phyloP scores from a whole-genome alignment of 1,140 invertebrate genomes.

The Drosophila arizonae region DNA sequence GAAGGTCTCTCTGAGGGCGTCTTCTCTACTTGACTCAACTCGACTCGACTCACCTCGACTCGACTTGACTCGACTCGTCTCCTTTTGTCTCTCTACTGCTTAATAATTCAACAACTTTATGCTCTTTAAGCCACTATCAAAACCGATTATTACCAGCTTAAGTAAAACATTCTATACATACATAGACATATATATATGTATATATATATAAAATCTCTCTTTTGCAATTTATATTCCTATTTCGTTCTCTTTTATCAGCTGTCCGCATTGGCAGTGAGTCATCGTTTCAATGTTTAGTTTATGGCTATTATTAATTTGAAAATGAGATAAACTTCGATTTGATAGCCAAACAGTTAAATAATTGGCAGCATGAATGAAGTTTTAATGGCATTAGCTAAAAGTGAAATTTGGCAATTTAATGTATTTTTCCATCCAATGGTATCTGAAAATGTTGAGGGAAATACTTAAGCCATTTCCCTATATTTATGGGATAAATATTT shows the following conservation, averaged over 20 bases:
- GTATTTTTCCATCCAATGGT: too few relatives aligned
- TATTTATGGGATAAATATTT: too few relatives aligned
- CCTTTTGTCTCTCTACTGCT: neutral
- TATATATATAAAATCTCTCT: too few relatives aligned
- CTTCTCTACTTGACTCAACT: neutral
- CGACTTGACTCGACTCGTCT: neutral
- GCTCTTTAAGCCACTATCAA: slow-evolving; percentile 1
- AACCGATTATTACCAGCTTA: slow-evolving; percentile 7
- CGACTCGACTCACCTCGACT: too few relatives aligned
- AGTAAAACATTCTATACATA: neutral
- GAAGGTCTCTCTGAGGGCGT: slow-evolving; percentile 20
- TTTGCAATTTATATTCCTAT: neutral
- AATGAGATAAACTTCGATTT: neutral
- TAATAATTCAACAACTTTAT: slow-evolving; percentile 27
- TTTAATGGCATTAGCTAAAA: slow-evolving; percentile 1
- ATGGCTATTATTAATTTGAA: slow-evolving; percentile 7
- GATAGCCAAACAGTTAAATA: neutral
- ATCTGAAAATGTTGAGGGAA: too few relatives aligned
- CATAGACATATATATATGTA: neutral
- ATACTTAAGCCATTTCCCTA: too few relatives aligned
- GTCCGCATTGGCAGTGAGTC: slow-evolving; percentile 13
- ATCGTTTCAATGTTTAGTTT: slow-evolving; percentile 14
- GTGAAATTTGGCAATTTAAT: neutral
- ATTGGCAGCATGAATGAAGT: slow-evolving; percentile 5
- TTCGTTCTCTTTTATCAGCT: slow-evolving; percentile 28